Percentiles rank a stretch among this genome's conserved stretches.
phyloP scores from a whole-genome alignment of 2,888 invertebrate genomes.

The Ophioninae sp. region DNA sequence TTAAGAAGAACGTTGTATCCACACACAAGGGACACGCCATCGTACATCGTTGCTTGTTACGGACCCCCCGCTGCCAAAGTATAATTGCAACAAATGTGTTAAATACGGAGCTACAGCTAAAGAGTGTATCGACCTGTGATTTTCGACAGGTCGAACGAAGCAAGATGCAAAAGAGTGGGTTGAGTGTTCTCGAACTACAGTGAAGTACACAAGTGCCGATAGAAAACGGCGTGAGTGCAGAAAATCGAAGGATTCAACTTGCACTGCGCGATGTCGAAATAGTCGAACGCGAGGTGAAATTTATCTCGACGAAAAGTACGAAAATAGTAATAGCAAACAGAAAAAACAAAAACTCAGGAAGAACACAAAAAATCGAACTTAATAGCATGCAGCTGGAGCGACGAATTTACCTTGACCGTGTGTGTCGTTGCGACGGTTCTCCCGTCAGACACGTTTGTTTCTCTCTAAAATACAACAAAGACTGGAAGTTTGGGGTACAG shows the following conservation, averaged over 20 bases:
- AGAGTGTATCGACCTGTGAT: neutral
- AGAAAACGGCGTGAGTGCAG: neutral
- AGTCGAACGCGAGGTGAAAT: neutral
- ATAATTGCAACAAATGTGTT: neutral
- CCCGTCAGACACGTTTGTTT: slow-evolving; percentile 37
- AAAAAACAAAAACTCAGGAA: neutral
- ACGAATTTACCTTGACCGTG: slow-evolving; percentile 66
- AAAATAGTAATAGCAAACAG: neutral
- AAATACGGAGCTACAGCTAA: neutral
- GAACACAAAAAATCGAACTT: slow-evolving; percentile 7
- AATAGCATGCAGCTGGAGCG: slow-evolving; percentile 22
- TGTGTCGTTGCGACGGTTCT: slow-evolving; percentile 49
- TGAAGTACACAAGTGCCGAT: neutral
- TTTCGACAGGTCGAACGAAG: neutral
- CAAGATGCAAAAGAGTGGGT: neutral
- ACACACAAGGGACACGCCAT: too few relatives aligned
- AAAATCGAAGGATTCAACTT: neutral
- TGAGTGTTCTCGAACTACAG: neutral
- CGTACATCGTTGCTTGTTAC: too few relatives aligned
- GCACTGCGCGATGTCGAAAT: neutral
- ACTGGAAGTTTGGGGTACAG: neutral
- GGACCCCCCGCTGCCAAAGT: neutral
- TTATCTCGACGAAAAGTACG: neutral
- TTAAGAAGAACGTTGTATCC: too few relatives aligned
- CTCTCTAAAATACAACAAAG: slow-evolving; percentile 27